Base-by-base conservation (phyloP, 2,888 invertebrate species). In the Drosophila fungiperda region DNA sequence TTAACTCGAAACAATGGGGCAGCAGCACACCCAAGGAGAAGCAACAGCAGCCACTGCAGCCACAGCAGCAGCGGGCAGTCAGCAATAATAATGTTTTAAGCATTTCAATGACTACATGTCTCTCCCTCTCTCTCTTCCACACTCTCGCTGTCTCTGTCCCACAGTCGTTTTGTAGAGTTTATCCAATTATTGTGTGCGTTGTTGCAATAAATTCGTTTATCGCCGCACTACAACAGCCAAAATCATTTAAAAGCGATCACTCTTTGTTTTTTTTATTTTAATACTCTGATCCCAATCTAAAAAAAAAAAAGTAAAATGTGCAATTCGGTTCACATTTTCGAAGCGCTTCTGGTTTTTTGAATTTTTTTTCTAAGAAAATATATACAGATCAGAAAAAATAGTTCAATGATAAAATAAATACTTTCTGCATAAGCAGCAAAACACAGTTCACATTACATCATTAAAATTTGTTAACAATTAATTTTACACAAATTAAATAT, bases 201-300 rank as follows among this genome's bases (percentile, higher is more conserved):
- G 90, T 89, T 89, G 92, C 91, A 92, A 92, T 92, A 92, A 92
- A 92, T 92, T 92, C 92, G 91, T 92, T 92, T 91, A 92, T 92
- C 92, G 91, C 92, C 91, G 82, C 70, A 20, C 68, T 61, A 67
- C 87, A 74, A 82, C 87, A 85, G 84, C 90, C 76, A 79, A 89
- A 90, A 90, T 90, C 91, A 87, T 87, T 88, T 90, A 83, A 82
- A 80, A 84, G 76, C 80, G 91, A 88, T 92, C 88, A 65, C 77
- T 78, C 84, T 80, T 68, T 72, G 50, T 55, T 82, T 42, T 20
- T 36, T 45, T 40, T 23, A 1, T 33, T 29, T 62, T 36, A 38
- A 57, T 40, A 40, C 57, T n/a, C 57, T 40, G n/a, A 15, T 49
- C 49, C 17, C 49, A 49, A 49, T 49, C 26, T 23, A 1, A 49